phyloP scores from a whole-genome alignment of 2,113 vertebrate species.

The Salvator merianae region DNA sequence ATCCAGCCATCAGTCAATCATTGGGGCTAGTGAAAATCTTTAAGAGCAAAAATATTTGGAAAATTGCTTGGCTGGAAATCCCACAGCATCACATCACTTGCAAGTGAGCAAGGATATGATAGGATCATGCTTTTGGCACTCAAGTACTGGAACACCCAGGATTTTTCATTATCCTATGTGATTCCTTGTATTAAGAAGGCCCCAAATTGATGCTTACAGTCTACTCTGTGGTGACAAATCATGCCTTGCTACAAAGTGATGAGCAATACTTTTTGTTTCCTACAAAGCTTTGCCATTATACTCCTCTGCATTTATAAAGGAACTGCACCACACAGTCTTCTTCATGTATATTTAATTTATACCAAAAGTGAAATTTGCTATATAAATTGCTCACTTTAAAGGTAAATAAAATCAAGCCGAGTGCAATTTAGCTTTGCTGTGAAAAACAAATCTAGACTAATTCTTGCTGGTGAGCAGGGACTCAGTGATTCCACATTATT shows the following conservation, averaged over 20 bases:
- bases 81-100: neutral
- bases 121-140: neutral
- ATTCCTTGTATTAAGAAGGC: neutral
- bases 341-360: neutral
- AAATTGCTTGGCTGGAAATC: neutral
- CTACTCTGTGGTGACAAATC: neutral
- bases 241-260: neutral
- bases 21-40: neutral
- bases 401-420: constrained; percentile 31
- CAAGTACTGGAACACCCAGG: neutral
- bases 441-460: constrained; percentile 22
- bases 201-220: neutral
- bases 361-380: constrained; percentile 3
- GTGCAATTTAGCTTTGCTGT: neutral
- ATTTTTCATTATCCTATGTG: neutral
- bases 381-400: constrained; percentile 27
- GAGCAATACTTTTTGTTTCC: neutral
- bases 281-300: neutral
- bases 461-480: neutral
- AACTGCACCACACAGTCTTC: neutral
- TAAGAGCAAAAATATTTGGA: neutral
- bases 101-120: neutral
- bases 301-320: neutral
- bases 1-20: neutral
- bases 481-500: constrained; percentile 12